Percentiles rank a stretch among this genome's conserved stretches.
Evolutionary conservation across 2,797 vertebrate genomes (phyloP).

Genomic region (Neosilurus hyrtlii): DNA sequence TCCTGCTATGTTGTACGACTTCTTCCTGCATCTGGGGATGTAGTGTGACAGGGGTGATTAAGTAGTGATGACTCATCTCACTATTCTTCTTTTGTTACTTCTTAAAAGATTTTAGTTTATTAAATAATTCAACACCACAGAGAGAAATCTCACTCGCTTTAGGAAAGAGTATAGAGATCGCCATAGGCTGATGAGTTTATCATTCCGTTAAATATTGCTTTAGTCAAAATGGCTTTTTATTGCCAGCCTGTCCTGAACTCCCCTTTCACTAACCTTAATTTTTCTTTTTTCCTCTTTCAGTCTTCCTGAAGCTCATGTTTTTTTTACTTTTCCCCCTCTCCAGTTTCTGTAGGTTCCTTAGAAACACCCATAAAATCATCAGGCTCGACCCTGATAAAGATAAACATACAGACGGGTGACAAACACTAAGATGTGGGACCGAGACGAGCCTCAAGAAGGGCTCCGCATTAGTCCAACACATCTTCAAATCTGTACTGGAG

Average conservation of each 20-base stretch:
- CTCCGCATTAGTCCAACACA: no score
- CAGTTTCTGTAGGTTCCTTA: background rate
- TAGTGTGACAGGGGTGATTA: no score
- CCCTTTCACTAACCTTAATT: constrained; percentile 5
- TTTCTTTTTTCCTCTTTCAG: constrained; percentile 2
- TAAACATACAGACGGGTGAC: background rate
- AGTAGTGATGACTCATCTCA: no score
- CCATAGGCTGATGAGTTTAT: background rate
- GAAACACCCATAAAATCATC: background rate
- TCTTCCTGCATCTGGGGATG: no score
- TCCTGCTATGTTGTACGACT: no score
- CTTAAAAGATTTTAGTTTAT: background rate
- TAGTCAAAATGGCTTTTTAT: background rate
- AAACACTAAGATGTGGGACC: background rate
- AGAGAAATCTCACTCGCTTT: background rate
- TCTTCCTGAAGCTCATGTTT: constrained; percentile 10
- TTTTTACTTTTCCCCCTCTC: background rate
- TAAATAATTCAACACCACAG: background rate
- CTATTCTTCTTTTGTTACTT: no score
- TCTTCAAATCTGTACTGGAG: background rate
- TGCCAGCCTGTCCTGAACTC: background rate
- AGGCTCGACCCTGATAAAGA: background rate
- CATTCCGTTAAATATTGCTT: background rate
- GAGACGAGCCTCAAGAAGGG: background rate
- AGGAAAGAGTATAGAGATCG: background rate